Conservation (phyloP, 2,797 vertebrate genomes). For the Crocodylus rhombifer region DNA sequence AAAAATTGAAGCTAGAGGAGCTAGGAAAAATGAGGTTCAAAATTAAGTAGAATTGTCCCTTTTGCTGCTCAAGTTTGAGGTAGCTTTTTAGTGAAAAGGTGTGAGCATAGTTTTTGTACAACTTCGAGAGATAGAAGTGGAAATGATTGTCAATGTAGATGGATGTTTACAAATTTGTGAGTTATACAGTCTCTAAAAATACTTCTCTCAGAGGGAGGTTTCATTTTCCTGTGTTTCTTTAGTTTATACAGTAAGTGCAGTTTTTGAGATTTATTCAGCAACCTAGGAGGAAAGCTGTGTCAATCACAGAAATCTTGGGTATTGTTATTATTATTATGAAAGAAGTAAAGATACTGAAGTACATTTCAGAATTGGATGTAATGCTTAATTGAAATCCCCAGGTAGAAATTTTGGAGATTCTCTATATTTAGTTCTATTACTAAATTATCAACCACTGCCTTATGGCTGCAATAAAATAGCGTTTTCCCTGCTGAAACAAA, state of each 20-base stretch:
- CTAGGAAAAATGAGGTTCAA: background rate
- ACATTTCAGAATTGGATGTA: background rate
- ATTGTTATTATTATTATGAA: background rate
- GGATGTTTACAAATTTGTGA: background rate
- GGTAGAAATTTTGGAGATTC: constrained; percentile 12
- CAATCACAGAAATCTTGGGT: background rate
- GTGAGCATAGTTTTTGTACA: no score
- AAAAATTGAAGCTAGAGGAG: background rate
- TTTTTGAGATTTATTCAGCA: background rate
- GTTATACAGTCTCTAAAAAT: background rate
- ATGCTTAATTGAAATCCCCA: background rate
- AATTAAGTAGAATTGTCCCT: no score
- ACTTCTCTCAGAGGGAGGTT: background rate
- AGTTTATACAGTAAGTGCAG: background rate
- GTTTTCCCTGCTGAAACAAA: constrained; percentile 10
- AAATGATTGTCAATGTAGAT: background rate
- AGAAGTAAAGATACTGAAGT: background rate
- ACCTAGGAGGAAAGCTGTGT: background rate
- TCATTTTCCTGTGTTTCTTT: background rate
- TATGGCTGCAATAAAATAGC: background rate
- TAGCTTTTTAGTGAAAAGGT: background rate
- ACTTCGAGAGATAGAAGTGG: background rate
- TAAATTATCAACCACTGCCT: background rate
- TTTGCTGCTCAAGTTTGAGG: background rate
- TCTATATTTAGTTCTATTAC: background rate